Conservation (phyloP, 2,113 vertebrate species). For the Hyla sarda region DNA sequence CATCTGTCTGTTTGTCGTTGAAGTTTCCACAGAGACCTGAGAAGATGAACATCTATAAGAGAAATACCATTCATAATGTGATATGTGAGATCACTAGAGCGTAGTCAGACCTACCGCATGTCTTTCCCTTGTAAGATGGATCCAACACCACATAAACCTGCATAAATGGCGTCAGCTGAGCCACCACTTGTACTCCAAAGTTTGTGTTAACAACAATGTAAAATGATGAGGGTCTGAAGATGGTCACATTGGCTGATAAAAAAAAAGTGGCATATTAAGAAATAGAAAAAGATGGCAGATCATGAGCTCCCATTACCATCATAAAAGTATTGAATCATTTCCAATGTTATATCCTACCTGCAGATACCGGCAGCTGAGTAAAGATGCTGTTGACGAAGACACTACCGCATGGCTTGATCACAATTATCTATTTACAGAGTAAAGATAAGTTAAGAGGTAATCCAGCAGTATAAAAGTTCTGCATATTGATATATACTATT, state of each 20-base stretch:
- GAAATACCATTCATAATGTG: too few relatives aligned
- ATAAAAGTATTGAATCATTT: background rate
- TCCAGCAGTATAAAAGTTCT: background rate
- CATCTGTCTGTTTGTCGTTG: slow-evolving; percentile 83
- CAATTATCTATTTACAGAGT: slow-evolving; percentile 73
- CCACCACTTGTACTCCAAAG: slow-evolving; percentile 76
- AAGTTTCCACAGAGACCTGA: slow-evolving; percentile 94
- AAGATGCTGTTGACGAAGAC: slow-evolving; percentile 82
- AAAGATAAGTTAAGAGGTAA: background rate
- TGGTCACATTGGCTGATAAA: slow-evolving; percentile 78
- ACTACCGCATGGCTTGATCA: slow-evolving; percentile 76
- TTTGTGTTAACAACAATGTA: slow-evolving; percentile 76
- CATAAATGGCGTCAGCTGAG: slow-evolving; percentile 86
- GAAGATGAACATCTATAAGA: slow-evolving; percentile 16
- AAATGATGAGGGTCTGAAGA: slow-evolving; percentile 86
- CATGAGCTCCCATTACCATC: background rate
- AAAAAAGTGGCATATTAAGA: slow-evolving; percentile 1
- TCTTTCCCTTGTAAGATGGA: slow-evolving; percentile 71
- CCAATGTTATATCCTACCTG: slow-evolving; percentile 69
- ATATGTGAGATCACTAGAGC: rapidly evolving
- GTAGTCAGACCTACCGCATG: slow-evolving; percentile 77
- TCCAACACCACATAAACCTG: slow-evolving; percentile 80
- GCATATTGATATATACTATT: too few relatives aligned
- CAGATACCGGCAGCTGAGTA: slow-evolving; percentile 83
- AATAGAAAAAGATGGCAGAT: background rate